Conservation (phyloP, 2,888 invertebrate genomes). For the Papilio protenor region DNA sequence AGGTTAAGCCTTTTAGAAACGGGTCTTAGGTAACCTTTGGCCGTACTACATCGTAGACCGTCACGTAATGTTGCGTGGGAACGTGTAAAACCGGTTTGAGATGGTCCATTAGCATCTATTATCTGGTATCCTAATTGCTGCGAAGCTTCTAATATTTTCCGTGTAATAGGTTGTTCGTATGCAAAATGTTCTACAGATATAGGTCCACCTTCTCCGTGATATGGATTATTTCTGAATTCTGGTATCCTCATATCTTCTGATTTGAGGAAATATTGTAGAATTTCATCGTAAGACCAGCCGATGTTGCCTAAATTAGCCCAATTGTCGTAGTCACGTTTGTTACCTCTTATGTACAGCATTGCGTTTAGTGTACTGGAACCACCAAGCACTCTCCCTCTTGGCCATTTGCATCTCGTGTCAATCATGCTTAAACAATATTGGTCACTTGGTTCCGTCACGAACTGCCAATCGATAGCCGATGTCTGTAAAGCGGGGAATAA, state of each 20-base stretch:
- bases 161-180: conserved; percentile 87
- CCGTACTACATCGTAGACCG: conserved; percentile 92
- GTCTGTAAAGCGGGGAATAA: conserved; percentile 89
- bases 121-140: conserved; percentile 88
- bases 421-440: conserved; percentile 88
- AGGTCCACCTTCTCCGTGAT: conserved; percentile 89
- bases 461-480: conserved; percentile 92
- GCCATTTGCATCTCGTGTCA: conserved; percentile 88
- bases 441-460: conserved; percentile 89
- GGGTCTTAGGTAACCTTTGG: conserved; percentile 91
- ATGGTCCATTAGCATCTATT: conserved; percentile 90
- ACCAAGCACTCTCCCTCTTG: conserved; percentile 90
- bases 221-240: conserved; percentile 81
- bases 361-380: conserved; percentile 95
- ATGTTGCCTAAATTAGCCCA: conserved; percentile 90
- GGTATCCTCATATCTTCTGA: conserved; percentile 91
- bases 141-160: conserved; percentile 88
- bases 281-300: conserved; percentile 91
- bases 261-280: conserved; percentile 91
- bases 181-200: conserved; percentile 89
- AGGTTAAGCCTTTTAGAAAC: conserved; percentile 88
- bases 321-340: conserved; percentile 92
- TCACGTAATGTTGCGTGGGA: conserved; percentile 91
- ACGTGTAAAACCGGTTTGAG: conserved; percentile 91
- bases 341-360: conserved; percentile 95